These are phyloP conservation scores for Arrhopalites spinosus DNA, from an alignment of 2,888 invertebrate genomes.

Conservation along the genomic window DNA sequence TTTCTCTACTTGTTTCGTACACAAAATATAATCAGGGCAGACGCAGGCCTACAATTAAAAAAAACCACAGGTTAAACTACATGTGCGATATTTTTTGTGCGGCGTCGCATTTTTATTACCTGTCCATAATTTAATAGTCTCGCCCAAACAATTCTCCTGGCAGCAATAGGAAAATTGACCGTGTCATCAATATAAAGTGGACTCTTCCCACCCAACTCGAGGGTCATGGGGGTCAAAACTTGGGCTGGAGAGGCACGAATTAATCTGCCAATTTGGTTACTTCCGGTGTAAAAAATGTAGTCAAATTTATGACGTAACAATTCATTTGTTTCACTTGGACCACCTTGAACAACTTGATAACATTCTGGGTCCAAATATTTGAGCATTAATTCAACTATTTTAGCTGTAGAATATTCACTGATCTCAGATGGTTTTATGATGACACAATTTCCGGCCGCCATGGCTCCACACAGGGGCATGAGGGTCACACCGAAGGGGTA, in stretches of 20 bases:
- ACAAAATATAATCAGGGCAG: constrained; percentile 91
- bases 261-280: constrained; percentile 84
- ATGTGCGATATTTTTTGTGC: not conserved
- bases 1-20: constrained; percentile 75
- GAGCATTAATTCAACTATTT: constrained; percentile 61
- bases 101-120: not conserved
- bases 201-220: constrained; percentile 89
- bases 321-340: constrained; percentile 75
- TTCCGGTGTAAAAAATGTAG: constrained; percentile 95
- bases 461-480: constrained; percentile 80
- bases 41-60: constrained; percentile 77
- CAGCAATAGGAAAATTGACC: constrained; percentile 76
- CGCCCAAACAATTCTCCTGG: constrained; percentile 89
- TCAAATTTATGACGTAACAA: constrained; percentile 88
- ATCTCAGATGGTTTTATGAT: constrained; percentile 75
- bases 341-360: constrained; percentile 73
- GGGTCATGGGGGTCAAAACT: constrained; percentile 86
- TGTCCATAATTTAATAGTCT: constrained; percentile 88
- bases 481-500: constrained; percentile 73
- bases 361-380: constrained; percentile 77
- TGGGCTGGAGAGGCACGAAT: constrained; percentile 83
- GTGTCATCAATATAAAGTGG: constrained; percentile 88
- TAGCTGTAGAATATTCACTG: constrained; percentile 59
- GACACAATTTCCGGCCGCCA: constrained; percentile 90
- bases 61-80: not conserved